A percentile compares a stretch with the other conserved stretches of the same genome.
These are phyloP conservation scores for Prosapia bicincta DNA, from an alignment of 2,888 invertebrate species.

Conservation along the genomic window DNA sequence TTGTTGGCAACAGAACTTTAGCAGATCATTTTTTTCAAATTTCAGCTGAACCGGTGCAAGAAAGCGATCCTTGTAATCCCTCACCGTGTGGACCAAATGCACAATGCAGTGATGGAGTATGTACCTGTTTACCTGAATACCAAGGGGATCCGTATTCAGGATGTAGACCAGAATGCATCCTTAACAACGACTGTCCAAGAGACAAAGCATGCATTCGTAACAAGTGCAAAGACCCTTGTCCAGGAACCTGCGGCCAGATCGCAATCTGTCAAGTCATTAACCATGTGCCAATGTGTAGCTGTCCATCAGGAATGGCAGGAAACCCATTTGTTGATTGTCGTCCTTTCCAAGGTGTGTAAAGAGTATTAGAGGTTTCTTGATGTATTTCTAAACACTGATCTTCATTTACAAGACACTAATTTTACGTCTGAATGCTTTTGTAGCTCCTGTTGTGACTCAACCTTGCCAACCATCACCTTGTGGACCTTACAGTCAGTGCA, in stretches of 20 bases:
- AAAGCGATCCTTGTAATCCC: slow-evolving; percentile 57
- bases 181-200: slow-evolving; percentile 67
- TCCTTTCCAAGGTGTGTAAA: slow-evolving; percentile 52
- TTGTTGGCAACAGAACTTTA: not conserved
- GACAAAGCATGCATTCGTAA: slow-evolving; percentile 66
- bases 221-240: slow-evolving; percentile 76
- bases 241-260: slow-evolving; percentile 71
- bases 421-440: slow-evolving; percentile 24
- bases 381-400: too few relatives aligned
- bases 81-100: slow-evolving; percentile 75
- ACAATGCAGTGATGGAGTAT: slow-evolving; percentile 62
- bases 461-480: slow-evolving; percentile 73
- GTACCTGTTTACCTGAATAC: slow-evolving; percentile 68
- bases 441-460: slow-evolving; percentile 47
- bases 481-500: slow-evolving; percentile 67
- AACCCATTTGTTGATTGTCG: slow-evolving; percentile 68
- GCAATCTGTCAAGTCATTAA: slow-evolving; percentile 73
- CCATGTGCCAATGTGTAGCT: slow-evolving; percentile 61
- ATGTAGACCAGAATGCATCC: slow-evolving; percentile 78
- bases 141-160: slow-evolving; percentile 55
- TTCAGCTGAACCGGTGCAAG: slow-evolving; percentile 32
- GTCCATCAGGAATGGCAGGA: slow-evolving; percentile 65
- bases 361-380: too few relatives aligned
- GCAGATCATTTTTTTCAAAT: not conserved
- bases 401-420: too few relatives aligned